These are phyloP conservation scores for Smutsia temminckii DNA, from an alignment of 2,797 vertebrate species.

Conservation along the genomic window DNA sequence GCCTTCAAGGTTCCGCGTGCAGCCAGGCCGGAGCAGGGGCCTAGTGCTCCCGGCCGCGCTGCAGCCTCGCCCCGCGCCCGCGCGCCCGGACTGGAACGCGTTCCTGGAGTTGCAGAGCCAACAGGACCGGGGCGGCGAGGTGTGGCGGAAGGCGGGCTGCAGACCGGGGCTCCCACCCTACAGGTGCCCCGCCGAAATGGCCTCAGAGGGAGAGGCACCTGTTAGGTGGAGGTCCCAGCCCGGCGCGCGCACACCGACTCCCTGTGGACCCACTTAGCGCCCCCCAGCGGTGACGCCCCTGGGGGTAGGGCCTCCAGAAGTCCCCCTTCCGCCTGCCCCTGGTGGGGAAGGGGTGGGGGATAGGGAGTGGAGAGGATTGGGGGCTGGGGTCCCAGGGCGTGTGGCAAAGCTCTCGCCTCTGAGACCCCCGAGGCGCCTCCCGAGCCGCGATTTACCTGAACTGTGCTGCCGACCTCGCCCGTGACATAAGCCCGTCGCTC, in stretches of 20 bases:
- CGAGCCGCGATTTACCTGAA: neutral
- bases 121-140: accelerated
- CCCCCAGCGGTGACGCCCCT: conserved; percentile 31
- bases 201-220: conserved; percentile 71
- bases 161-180: too few relatives aligned
- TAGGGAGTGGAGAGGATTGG: accelerated
- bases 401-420: accelerated
- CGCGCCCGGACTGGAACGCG: neutral
- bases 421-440: neutral
- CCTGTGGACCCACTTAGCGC: conserved; percentile 56
- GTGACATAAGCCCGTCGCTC: neutral
- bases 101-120: conserved; percentile 41
- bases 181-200: neutral
- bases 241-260: conserved; percentile 52
- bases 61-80: conserved; percentile 54
- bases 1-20: conserved; percentile 42
- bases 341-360: neutral
- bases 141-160: accelerated
- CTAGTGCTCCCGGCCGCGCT: conserved; percentile 41
- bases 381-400: neutral
- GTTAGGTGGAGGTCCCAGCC: conserved; percentile 73
- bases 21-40: neutral
- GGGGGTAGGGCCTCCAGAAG: conserved; percentile 49
- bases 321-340: neutral
- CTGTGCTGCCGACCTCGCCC: neutral